Conservation (phyloP, 2,797 vertebrate species). For the Carduelis carduelis region DNA sequence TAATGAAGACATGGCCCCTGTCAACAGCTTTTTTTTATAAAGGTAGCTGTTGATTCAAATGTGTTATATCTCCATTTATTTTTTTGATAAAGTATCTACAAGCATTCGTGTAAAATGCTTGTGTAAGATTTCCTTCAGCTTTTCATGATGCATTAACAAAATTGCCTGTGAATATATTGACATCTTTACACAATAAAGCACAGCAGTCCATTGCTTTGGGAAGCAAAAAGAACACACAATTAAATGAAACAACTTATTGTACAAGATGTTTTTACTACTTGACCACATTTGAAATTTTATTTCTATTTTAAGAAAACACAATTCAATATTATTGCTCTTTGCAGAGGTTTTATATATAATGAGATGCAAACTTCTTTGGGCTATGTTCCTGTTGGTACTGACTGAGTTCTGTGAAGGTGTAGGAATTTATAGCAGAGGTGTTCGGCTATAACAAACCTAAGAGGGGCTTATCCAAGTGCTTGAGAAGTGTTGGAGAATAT, state of each 20-base stretch:
- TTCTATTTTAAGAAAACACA: background rate
- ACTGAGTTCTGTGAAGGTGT: background rate
- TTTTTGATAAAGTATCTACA: background rate
- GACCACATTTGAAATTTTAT: background rate
- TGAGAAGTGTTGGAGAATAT: background rate
- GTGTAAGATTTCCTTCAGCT: background rate
- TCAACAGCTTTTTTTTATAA: background rate
- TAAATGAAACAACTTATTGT: background rate
- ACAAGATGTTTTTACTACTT: background rate
- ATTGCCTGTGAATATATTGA: background rate
- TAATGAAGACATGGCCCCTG: background rate
- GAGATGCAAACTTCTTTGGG: background rate
- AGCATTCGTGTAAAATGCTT: background rate
- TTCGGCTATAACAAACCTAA: background rate
- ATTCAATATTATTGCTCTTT: background rate
- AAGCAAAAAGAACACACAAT: background rate
- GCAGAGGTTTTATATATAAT: background rate
- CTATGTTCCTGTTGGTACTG: background rate
- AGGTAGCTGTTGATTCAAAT: background rate
- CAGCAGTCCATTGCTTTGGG: background rate
- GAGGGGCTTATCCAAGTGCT: background rate
- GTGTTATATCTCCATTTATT: background rate
- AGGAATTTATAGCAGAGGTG: background rate
- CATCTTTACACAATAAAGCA: background rate
- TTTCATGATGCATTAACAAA: background rate